Percentiles rank a stretch among this genome's conserved stretches.
Conservation (phyloP, 2,888 invertebrate genomes). For the Mimas tiliae region DNA sequence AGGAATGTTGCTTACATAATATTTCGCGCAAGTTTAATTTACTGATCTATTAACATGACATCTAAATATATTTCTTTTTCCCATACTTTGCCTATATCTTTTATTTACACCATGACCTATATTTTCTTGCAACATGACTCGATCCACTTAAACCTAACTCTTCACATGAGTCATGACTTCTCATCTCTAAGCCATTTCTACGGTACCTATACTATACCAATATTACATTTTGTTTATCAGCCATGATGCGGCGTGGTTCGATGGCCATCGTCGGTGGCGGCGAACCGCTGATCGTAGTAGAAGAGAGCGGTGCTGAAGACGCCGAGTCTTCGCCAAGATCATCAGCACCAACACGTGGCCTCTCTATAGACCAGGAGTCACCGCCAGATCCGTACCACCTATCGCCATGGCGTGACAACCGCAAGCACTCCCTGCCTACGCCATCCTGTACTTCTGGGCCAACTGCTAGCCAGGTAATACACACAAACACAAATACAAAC, state of each 20-base stretch:
- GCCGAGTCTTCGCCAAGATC: slow-evolving; percentile 85
- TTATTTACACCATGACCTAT: no score
- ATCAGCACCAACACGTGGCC: slow-evolving; percentile 83
- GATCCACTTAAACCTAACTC: no score
- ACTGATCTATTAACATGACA: no score
- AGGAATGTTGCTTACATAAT: background rate
- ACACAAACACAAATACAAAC: no score
- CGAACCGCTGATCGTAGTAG: slow-evolving; percentile 93
- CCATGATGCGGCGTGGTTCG: slow-evolving; percentile 88
- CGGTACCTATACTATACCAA: no score
- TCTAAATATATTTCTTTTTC: no score
- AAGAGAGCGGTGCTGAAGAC: slow-evolving; percentile 89
- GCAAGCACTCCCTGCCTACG: slow-evolving; percentile 93
- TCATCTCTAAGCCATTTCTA: no score
- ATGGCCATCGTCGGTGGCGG: slow-evolving; percentile 85
- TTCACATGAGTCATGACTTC: no score
- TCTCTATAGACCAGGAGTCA: slow-evolving; percentile 90
- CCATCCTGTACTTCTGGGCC: slow-evolving; percentile 94
- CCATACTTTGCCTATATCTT: no score
- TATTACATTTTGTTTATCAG: slow-evolving; percentile 42
- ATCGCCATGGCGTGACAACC: slow-evolving; percentile 91
- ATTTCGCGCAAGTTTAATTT: background rate
- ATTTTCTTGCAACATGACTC: no score
- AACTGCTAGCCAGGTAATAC: slow-evolving; percentile 91
- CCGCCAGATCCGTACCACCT: slow-evolving; percentile 92